A percentile compares a stretch with the other conserved stretches of the same genome.
Conservation (phyloP, 2,888 invertebrate genomes). For the Drosophila austrosaltans region DNA sequence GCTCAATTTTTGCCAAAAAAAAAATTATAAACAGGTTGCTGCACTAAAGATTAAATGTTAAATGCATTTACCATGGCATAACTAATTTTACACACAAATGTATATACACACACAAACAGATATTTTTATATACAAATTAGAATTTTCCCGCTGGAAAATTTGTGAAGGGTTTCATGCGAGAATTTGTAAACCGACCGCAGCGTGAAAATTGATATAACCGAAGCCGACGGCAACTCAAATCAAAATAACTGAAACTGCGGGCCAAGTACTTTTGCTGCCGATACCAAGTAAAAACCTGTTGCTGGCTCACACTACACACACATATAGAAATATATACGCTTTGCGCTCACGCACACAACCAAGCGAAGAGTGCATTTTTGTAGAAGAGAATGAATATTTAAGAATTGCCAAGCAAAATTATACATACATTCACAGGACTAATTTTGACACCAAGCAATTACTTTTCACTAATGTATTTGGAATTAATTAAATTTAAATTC, state of each 20-base stretch:
- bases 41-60: constrained; percentile 10
- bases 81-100: neutral
- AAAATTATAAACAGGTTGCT: constrained; percentile 14
- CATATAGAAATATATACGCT: neutral
- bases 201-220: constrained; percentile 49
- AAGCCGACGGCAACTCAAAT: constrained; percentile 53
- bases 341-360: constrained; percentile 18
- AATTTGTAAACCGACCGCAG: constrained; percentile 30
- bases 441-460: neutral
- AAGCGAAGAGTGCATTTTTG: constrained; percentile 22
- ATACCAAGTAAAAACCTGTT: constrained; percentile 39
- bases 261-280: neutral
- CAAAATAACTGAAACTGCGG: constrained; percentile 45
- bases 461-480: neutral
- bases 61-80: constrained; percentile 11
- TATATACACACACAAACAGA: neutral
- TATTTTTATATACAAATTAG: constrained; percentile 14
- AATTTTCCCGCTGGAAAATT: constrained; percentile 63
- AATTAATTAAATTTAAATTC: neutral
- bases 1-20: constrained; percentile 12
- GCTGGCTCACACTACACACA: constrained; percentile 20
- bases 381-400: neutral
- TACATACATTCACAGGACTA: neutral
- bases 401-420: neutral
- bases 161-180: constrained; percentile 3